A percentile compares a stretch with the other conserved stretches of the same genome.
Evolutionary conservation across 1,140 invertebrate species (phyloP).

Genomic region (Centruroides vittatus): DNA sequence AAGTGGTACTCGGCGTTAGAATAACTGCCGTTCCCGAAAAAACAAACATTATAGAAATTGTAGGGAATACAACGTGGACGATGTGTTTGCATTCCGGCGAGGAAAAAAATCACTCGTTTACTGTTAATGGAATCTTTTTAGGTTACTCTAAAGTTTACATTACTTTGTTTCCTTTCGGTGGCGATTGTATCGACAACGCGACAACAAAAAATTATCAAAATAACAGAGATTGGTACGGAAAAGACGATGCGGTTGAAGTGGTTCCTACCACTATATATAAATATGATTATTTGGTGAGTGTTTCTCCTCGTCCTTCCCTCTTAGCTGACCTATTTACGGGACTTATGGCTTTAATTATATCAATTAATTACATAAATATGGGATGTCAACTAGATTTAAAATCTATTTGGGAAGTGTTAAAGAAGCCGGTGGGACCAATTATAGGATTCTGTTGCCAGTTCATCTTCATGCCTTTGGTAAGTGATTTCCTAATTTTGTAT

Average conservation of each 20-base stretch:
- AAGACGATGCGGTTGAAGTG: not conserved
- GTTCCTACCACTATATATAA: not conserved
- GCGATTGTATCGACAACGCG: not conserved
- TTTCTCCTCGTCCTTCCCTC: not conserved
- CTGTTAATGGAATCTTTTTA: conserved; percentile 43
- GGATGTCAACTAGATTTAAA: conserved; percentile 72
- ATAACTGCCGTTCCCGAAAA: no score
- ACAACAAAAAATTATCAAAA: not conserved
- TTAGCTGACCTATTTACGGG: conserved; percentile 47
- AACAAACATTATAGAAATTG: no score
- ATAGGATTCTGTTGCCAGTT: conserved; percentile 74
- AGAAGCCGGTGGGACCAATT: conserved; percentile 56
- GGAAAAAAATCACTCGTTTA: conserved; percentile 33
- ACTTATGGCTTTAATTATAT: conserved; percentile 60
- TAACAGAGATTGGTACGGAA: not conserved
- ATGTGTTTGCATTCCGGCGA: not conserved
- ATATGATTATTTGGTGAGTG: conserved; percentile 8
- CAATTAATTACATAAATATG: conserved; percentile 79
- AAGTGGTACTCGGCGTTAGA: no score
- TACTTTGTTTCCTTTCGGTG: not conserved
- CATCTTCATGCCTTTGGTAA: conserved; percentile 73
- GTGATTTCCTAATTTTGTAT: conserved; percentile 18
- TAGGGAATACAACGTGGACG: no score
- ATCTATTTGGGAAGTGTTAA: conserved; percentile 50
- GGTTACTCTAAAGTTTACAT: conserved; percentile 35